These are phyloP conservation scores for Drosophila littoralis DNA, from an alignment of 1,140 invertebrate genomes.

Conservation along the genomic window DNA sequence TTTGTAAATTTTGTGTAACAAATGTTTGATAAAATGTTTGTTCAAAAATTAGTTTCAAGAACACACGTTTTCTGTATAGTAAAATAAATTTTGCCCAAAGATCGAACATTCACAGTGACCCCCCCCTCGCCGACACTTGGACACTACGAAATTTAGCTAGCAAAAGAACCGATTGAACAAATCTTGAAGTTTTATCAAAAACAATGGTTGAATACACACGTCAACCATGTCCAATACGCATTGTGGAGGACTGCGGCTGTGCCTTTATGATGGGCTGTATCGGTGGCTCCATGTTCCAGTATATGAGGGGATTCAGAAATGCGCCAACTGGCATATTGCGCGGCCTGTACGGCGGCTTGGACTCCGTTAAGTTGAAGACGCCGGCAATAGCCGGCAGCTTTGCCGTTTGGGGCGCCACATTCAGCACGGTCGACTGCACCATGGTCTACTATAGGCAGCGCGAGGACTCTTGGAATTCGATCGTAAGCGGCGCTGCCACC, in stretches of 20 bases:
- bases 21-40: slow-evolving; percentile 2
- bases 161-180: slow-evolving; percentile 4
- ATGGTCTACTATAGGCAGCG: slow-evolving; percentile 57
- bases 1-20: not conserved
- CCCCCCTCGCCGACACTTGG: slow-evolving; percentile 6
- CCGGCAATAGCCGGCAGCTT: slow-evolving; percentile 68
- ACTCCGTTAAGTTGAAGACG: slow-evolving; percentile 62
- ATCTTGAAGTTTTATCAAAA: slow-evolving; percentile 15
- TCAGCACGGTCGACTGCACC: slow-evolving; percentile 67
- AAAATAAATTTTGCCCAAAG: slow-evolving; percentile 15
- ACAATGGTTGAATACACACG: slow-evolving; percentile 66
- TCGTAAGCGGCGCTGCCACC: slow-evolving; percentile 63
- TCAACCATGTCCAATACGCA: slow-evolving; percentile 68
- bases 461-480: slow-evolving; percentile 72
- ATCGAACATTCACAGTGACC: slow-evolving; percentile 18
- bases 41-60: slow-evolving; percentile 35
- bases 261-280: slow-evolving; percentile 71
- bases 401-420: slow-evolving; percentile 69
- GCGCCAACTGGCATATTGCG: slow-evolving; percentile 55
- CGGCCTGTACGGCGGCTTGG: slow-evolving; percentile 59
- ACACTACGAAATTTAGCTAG: slow-evolving; percentile 26
- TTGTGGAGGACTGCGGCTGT: slow-evolving; percentile 71
- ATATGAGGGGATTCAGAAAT: slow-evolving; percentile 62
- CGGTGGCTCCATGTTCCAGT: slow-evolving; percentile 65
- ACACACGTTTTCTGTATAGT: slow-evolving; percentile 30